phyloP scores from a whole-genome alignment of 2,797 vertebrate genomes.

The Myiotriccus ornatus region DNA sequence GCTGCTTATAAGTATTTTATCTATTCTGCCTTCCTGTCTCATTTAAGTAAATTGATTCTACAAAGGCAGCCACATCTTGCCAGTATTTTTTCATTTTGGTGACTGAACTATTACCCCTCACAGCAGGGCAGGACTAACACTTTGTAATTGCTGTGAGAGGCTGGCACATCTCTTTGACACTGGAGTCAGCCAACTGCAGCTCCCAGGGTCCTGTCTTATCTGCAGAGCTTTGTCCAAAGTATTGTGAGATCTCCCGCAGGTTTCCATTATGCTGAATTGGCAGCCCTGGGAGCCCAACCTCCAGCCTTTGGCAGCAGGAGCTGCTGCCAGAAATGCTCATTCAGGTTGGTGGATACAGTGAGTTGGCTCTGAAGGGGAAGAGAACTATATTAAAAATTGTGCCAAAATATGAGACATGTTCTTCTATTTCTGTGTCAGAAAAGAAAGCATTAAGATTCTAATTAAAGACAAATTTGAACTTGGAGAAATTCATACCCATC shows the following conservation, averaged over 20 bases:
- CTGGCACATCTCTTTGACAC: not conserved
- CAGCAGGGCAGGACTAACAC: constrained; percentile 16
- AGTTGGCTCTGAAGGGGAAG: not conserved
- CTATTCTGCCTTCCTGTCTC: not conserved
- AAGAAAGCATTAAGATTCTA: not conserved
- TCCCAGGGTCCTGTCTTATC: not conserved
- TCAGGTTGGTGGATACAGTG: not conserved
- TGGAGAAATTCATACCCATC: not conserved
- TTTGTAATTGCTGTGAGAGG: constrained; percentile 39
- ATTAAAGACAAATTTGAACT: not conserved
- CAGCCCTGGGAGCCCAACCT: not conserved
- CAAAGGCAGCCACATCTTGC: not conserved
- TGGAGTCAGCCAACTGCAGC: not conserved
- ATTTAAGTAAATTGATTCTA: not conserved
- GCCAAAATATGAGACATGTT: not conserved
- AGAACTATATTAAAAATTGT: not conserved
- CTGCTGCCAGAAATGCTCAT: not conserved
- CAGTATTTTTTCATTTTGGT: not conserved
- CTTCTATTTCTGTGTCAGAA: not conserved
- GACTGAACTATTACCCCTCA: not conserved
- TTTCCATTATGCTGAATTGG: not conserved
- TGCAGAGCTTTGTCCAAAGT: not conserved
- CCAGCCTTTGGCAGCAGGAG: not conserved
- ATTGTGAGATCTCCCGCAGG: not conserved
- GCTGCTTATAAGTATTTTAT: not conserved